phyloP scores from a whole-genome alignment of 2,113 vertebrate species.

The Onychostoma macrolepis region DNA sequence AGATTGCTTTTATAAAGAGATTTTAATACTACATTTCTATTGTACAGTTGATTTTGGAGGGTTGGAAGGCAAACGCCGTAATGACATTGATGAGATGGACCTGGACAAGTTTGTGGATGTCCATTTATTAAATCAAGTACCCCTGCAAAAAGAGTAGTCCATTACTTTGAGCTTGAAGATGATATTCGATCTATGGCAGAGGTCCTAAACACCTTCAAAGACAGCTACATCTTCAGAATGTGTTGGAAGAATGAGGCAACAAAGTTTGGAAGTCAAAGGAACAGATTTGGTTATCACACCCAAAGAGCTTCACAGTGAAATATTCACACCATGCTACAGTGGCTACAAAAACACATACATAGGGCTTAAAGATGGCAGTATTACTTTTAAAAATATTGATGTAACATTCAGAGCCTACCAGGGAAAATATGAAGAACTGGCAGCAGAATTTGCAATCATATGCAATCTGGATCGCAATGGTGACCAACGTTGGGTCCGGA shows the following conservation, averaged over 20 bases:
- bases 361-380: conserved; percentile 73
- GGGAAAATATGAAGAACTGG: conserved; percentile 73
- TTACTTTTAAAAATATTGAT: conserved; percentile 80
- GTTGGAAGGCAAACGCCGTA: conserved; percentile 57
- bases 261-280: neutral
- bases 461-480: conserved; percentile 58
- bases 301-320: neutral
- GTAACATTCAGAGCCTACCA: conserved; percentile 75
- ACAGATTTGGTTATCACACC: conserved; percentile 36
- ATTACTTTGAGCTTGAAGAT: conserved; percentile 76
- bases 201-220: conserved; percentile 64
- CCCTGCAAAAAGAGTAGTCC: neutral
- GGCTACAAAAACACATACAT: conserved; percentile 70
- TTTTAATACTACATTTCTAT: neutral
- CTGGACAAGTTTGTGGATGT: conserved; percentile 72
- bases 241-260: conserved; percentile 78
- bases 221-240: conserved; percentile 80
- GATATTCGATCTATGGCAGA: conserved; percentile 68
- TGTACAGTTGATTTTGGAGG: conserved; percentile 51
- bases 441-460: conserved; percentile 73
- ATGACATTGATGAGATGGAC: conserved; percentile 66
- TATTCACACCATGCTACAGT: conserved; percentile 72
- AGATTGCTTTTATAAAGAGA: neutral
- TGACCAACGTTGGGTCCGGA: conserved; percentile 75
- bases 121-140: conserved; percentile 44